Base-by-base conservation (phyloP, 2,113 vertebrate species). In the Embiotoca jacksoni region DNA sequence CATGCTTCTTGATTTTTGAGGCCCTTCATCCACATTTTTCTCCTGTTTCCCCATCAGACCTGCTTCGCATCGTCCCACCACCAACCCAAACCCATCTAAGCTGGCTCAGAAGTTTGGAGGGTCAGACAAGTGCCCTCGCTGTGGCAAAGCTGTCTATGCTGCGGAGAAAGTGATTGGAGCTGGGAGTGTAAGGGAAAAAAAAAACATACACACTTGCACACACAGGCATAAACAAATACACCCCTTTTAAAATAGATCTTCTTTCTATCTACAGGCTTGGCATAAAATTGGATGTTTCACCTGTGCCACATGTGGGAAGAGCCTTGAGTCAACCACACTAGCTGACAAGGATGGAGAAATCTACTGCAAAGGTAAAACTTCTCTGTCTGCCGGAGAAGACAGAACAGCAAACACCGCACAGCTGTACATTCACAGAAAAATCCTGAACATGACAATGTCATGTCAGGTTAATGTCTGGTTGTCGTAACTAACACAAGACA, bases 301-400 rank as follows among this genome's bases (percentile, higher is more conserved):
- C 31, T 99, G 97, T 67, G 95, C 96, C 72, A 95, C 95, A 50
- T 99, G 97, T 53, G 96, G 96, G 54, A 99, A 99, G 82, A 94
- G 97, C 65, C 93, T 99, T 5, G 97, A 99, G 93, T 99, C 97
- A 10, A 98, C 97, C 81, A 99, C 97, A 60, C 86, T 97, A 87
- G 95, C 96, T 1, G 98, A 98, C 89, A 98, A 96, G 89, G 97
- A 99, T 0, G 97, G 97, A 33, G 97, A 99, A 86, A 97, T 99
- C 84, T 99, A 96, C 84, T 99, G 98, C 95, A 99, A 97, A 97
- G 96, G 97, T 97, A 91, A 66, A 75, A 72, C 23, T 10, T 3
- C 9, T 0, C 4, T 2, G 11, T 10, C 55, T 53, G 58, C 32
- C 41, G 32, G 15, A 36, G 16, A 6, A 7, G 39, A 23, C 7